Evolutionary conservation across 2,888 invertebrate genomes (phyloP), one percentile per base, ranked within the genome.

Genomic region (Trypoxylon attenuatum): DNA sequence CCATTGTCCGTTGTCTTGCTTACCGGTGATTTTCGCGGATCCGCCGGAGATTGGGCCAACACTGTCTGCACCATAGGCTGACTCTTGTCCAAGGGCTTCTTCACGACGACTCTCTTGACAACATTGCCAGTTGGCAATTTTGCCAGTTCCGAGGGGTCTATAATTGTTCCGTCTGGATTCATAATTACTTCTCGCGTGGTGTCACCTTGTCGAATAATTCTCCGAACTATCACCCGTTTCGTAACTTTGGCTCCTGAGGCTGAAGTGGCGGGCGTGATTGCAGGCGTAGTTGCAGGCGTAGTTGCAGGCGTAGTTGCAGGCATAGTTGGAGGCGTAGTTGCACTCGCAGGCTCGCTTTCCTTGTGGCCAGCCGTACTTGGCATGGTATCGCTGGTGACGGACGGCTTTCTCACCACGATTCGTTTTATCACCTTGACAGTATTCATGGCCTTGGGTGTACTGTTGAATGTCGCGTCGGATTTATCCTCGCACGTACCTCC

Each of bases 351-450:
- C 0, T 81, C 80, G 0, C 55, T 69, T 1, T 83, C 83, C 27
- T 80, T 80, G 1, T 42, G 45, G 2, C 42, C 5, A 0, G 79
- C 43, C 0, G 78, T 69, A 42, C 19, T 18, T 2, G 76, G 56
- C 3, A 76, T 22, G 1, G 77, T 60, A 10, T 80, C 80, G 0
- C 66, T 51, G 8, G 33, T 64, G 6, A 67, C 73, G 2, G 67
- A 69, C 0, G 86, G 78, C 61, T 86, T 87, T 8, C 84, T 78
- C 2, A 87, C 77, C 1, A 87, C 84, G 46, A 87, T 84, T 46
- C 87, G 78, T 50, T 87, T 87, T 55, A 87, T 85, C 3, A 87
- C 84, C 22, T 86, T 87, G 0, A 86, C 83, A 0, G 86, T 84
- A 23, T 83, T 85, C 2, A 79, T 75, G 15, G 82, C 64, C 25